Percentiles rank a stretch among this genome's conserved stretches.
phyloP scores from a whole-genome alignment of 1,140 invertebrate genomes.

The Drosophila nasuta region DNA sequence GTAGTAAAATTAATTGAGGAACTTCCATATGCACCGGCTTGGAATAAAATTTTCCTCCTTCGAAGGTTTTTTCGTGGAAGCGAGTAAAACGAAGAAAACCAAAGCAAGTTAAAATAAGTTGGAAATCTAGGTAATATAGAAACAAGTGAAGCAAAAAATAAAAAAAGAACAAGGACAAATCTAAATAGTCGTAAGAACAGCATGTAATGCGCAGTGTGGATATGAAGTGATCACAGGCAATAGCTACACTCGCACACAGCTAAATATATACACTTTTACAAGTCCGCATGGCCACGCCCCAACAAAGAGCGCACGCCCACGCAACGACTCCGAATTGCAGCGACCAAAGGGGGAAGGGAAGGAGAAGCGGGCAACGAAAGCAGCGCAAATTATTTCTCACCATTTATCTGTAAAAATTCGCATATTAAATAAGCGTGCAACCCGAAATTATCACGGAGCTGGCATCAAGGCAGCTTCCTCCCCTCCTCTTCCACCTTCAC shows the following conservation, averaged over 20 bases:
- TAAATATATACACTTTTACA: slow-evolving; percentile 12
- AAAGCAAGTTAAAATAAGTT: too few relatives aligned
- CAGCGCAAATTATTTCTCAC: slow-evolving; percentile 83
- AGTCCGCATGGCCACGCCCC: slow-evolving; percentile 42
- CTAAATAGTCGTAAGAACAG: too few relatives aligned
- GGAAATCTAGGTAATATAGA: too few relatives aligned
- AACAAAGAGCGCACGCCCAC: slow-evolving; percentile 67
- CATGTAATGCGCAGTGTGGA: slow-evolving; percentile 12
- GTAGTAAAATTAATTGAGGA: too few relatives aligned
- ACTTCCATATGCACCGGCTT: too few relatives aligned
- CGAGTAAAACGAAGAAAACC: too few relatives aligned
- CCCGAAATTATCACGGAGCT: slow-evolving; percentile 81
- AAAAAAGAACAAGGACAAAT: not conserved
- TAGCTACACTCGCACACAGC: slow-evolving; percentile 10
- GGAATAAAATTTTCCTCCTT: too few relatives aligned
- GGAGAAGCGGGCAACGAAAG: slow-evolving; percentile 47
- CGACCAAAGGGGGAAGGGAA: slow-evolving; percentile 2
- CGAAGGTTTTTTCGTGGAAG: too few relatives aligned
- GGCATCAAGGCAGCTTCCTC: slow-evolving; percentile 59
- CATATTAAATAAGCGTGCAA: slow-evolving; percentile 84
- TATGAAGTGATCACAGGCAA: slow-evolving; percentile 68
- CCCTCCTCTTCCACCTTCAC: not conserved
- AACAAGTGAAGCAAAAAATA: too few relatives aligned
- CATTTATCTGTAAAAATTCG: slow-evolving; percentile 84
- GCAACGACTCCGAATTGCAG: slow-evolving; percentile 36